phyloP scores from a whole-genome alignment of 2,797 vertebrate genomes.

The Tragelaphus eurycerus region DNA sequence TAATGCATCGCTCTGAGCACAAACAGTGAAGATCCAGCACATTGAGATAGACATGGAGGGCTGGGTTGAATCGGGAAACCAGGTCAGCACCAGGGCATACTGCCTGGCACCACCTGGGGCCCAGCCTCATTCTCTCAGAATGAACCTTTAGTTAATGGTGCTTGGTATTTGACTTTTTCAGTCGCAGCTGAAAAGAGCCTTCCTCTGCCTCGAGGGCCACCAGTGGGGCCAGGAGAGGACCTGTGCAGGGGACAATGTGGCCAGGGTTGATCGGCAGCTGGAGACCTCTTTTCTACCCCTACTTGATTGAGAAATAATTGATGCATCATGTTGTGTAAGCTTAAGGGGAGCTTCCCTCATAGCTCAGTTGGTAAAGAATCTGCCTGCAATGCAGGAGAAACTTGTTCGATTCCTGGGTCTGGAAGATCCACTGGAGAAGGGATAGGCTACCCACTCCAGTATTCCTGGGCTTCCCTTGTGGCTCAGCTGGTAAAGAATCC shows the following conservation, averaged over 20 bases:
- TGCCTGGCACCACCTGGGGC: background rate
- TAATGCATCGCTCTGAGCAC: background rate
- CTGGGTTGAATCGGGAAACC: fast-evolving
- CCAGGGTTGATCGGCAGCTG: background rate
- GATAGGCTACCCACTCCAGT: background rate
- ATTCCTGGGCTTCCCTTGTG: background rate
- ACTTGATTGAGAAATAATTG: background rate
- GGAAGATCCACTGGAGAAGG: background rate
- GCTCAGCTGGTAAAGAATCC: background rate
- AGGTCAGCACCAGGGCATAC: fast-evolving
- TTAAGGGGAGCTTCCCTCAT: background rate
- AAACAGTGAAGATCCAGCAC: background rate
- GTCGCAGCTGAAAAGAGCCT: background rate
- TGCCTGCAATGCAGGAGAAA: background rate
- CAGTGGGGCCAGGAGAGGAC: background rate
- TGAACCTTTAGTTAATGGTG: background rate
- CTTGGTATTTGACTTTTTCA: background rate
- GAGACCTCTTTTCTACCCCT: background rate
- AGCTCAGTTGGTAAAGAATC: background rate
- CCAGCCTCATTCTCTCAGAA: background rate
- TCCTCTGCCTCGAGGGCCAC: background rate
- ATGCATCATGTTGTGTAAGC: background rate
- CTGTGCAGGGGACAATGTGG: too few species aligned
- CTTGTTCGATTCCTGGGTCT: background rate
- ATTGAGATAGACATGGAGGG: fast-evolving